Base-by-base conservation (phyloP, 2,113 vertebrate genomes). In the Phalacrocorax aristotelis region DNA sequence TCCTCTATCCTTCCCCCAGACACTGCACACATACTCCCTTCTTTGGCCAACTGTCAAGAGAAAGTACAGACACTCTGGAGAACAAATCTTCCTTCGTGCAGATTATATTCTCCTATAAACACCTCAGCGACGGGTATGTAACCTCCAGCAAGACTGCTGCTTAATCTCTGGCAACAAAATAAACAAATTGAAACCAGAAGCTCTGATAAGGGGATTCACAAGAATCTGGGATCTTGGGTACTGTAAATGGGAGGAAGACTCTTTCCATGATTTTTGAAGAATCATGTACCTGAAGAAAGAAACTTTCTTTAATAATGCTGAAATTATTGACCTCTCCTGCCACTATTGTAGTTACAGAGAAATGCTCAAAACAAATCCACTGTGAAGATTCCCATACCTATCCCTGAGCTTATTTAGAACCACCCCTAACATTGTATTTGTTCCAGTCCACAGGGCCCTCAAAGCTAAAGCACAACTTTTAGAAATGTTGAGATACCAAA, bases 41-140 rank as follows among this genome's bases (percentile, higher is more conserved):
- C 89, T 91, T 91, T 95, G 93, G 81, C 82, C 87, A 87, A 0
- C 61, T 74, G 74, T 95, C 77, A 87, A 82, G 95, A 92, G 89
- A 95, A 97, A 85, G 69, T 38, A 48, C 80, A 93, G 83, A 38
- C 76, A 76, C 77, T 83, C 87, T 94, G 87, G 77, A 85, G 89
- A 91, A 60, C 62, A 83, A 82, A 69, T 82, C 81, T 89, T 65
- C 87, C 77, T 89, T 75, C 61, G 15, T 61, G 65, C 65, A 94
- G 83, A 87, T 91, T 89, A 58, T 27, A 46, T 87, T 91, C 49
- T 87, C 49, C 87, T 93, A 48, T 91, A 94, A 95, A 93, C 91
- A 82, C 86, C 74, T 94, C 83, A 20, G 19, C 2, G 6, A 49
- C 0, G 3, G 48, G 69, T 71, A 21, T 84, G 57, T 58, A 82